Base-by-base conservation (phyloP, 2,113 vertebrate genomes). In the Malaclemys terrapin region DNA sequence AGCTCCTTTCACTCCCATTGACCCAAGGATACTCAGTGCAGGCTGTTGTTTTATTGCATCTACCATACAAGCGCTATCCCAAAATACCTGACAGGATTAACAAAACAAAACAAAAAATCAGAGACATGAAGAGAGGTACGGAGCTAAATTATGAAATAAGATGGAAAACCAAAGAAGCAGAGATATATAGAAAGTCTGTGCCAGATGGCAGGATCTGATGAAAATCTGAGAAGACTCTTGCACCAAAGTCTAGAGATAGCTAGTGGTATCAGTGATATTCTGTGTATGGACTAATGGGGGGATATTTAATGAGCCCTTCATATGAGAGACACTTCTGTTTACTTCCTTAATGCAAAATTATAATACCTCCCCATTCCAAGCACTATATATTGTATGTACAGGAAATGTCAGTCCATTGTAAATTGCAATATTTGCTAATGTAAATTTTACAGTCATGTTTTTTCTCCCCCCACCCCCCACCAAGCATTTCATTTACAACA, bases 391-490 rank as follows among this genome's bases (percentile, higher is more conserved):
- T 75, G n/a, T 78, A 45, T 14, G 53, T 42, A 94, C 49, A 87
- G 29, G 14, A 92, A 87, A 89, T 52, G 82, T 4, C 83, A 45
- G 76, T 56, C 52, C 25, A 81, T 81, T 5, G 52, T 86, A 84
- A 95, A 92, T 49, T 47, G n/a, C 56, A 93, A 42, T 52, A 94
- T 93, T 92, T 29, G 0, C 62, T 86, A 52, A 85, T n/a, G n/a
- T 83, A 91, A 88, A 78, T 92, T 76, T 76, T 62, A 85, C n/a
- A 85, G 35, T 19, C 54, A 85, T 8, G 69, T 9, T 38, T 52
- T 84, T 62, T n/a, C 5, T 50, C 85, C 54, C 79, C 12, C 1
- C 84, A 9, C 6, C 8, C 1, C 84, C 11, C 1, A 12, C 50
- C 54, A 91, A 89, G 29, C 54, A 88, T 75, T 81, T 92, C 89